Base-by-base conservation (phyloP, 2,797 vertebrate genomes). In the Danio jaintianensis region DNA sequence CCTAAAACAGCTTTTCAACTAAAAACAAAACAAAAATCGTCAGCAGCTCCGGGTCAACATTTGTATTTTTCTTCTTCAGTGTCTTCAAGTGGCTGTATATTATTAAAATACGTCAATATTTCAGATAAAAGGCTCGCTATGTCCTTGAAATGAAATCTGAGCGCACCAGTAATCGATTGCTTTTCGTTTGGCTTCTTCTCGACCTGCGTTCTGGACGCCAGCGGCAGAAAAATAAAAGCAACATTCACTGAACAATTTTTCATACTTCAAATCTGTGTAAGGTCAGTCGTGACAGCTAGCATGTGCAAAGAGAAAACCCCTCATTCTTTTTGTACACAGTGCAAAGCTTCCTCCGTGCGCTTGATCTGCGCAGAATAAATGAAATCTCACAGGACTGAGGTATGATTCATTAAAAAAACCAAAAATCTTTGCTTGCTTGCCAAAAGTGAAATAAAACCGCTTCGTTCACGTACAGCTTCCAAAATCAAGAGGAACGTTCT, bases 251-350 rank as follows among this genome's bases (percentile, higher is more conserved):
- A 63, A 81, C 29, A 56, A 83, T 73, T 81, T 82, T 83, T 84
- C 81, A 79, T 84, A 83, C 83, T 79, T 67, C 52, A 86, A 88
- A 81, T 86, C 87, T 86, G 83, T 82, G 84, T 88, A 89, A 90
- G 89, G 76, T 89, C 84, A 69, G 84, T 73, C 89, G 84, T 93
- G 95, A 96, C 92, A 95, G 95, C 94, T 93, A 92, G 96, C 94
- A 96, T 98, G 96, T 98, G 96, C 97, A 97, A 98, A 92, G 94
- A 95, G 95, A 94, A 97, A 97, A 96, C 93, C 92, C 94, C 94
- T 96, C 95, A 93, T 93, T 94, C 93, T 96, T 91, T 96, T 95
- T 95, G 95, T 95, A 98, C 98, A 98, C 97, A 98, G 96, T 98
- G 97, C 98, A 98, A 96, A 93, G 95, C 96, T 95, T 92, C 88